phyloP scores from a whole-genome alignment of 1,140 invertebrate genomes.

The Ceratosolen fusciceps region DNA sequence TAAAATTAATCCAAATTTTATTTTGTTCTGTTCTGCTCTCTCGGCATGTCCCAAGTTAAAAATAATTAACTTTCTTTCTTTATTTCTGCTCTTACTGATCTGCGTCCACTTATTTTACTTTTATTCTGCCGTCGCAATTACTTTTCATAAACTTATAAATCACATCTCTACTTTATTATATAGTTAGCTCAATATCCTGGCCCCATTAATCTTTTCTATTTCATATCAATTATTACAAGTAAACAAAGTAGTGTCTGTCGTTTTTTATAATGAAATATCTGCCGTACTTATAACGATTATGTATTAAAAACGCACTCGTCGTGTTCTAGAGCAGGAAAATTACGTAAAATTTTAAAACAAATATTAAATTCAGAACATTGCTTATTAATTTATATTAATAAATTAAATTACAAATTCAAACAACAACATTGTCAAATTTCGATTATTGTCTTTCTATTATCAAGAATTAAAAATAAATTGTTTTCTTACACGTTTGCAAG shows the following conservation, averaged over 20 bases:
- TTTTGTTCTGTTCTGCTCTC: too few relatives aligned
- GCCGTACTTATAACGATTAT: too few relatives aligned
- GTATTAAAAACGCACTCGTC: too few relatives aligned
- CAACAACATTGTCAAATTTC: too few relatives aligned
- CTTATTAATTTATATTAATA: background rate
- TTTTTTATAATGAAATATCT: background rate
- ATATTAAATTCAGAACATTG: background rate
- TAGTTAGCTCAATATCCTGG: background rate
- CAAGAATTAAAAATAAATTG: background rate
- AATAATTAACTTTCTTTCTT: background rate
- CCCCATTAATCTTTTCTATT: background rate
- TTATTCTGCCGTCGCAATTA: background rate
- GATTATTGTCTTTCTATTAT: too few relatives aligned
- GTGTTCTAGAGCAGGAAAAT: background rate
- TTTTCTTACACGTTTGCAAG: background rate
- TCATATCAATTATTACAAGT: background rate
- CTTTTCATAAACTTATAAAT: background rate
- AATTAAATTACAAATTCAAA: too few relatives aligned
- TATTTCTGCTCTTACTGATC: background rate
- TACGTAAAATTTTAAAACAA: background rate
- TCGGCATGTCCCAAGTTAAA: background rate
- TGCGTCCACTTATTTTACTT: background rate
- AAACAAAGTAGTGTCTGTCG: too few relatives aligned
- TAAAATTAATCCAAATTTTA: background rate
- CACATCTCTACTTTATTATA: background rate